These are phyloP conservation scores for Hoplodrina blanda DNA, from an alignment of 2,888 invertebrate genomes.

Conservation along the genomic window DNA sequence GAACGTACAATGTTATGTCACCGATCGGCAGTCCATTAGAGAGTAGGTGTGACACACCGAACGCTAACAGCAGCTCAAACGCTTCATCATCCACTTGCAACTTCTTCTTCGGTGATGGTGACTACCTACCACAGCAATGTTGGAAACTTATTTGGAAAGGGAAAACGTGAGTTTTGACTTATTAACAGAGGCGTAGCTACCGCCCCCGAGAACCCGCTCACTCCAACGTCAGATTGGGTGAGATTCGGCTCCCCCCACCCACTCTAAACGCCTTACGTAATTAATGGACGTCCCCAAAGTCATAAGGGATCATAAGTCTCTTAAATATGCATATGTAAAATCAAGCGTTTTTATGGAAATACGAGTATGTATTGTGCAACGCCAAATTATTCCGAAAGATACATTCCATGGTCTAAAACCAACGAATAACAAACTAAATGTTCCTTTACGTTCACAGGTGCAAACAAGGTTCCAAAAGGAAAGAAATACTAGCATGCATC, in stretches of 20 bases:
- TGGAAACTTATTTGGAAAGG: conserved; percentile 86
- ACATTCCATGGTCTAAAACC: no score
- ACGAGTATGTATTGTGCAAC: no score
- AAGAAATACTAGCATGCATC: conserved; percentile 86
- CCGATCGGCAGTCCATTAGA: conserved; percentile 79
- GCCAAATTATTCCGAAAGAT: no score
- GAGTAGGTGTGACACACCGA: conserved; percentile 60
- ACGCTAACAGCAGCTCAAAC: conserved; percentile 55
- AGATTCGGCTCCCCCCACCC: no score
- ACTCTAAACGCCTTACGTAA: no score
- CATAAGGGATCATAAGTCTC: no score
- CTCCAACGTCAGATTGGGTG: no score
- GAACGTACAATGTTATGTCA: conserved; percentile 79
- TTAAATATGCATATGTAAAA: no score
- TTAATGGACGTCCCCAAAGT: no score
- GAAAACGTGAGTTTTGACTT: conserved; percentile 79
- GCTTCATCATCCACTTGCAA: conserved; percentile 60
- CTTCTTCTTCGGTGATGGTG: conserved; percentile 80
- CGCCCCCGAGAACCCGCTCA: no score
- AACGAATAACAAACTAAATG: no score
- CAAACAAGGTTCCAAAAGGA: conserved; percentile 83
- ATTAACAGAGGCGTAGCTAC: neutral
- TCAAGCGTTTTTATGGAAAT: no score
- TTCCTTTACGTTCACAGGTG: conserved; percentile 70
- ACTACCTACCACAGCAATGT: conserved; percentile 72